Percentiles rank a stretch among this genome's conserved stretches.
Conservation (phyloP, 2,888 invertebrate genomes). For the Papilio gigon region DNA sequence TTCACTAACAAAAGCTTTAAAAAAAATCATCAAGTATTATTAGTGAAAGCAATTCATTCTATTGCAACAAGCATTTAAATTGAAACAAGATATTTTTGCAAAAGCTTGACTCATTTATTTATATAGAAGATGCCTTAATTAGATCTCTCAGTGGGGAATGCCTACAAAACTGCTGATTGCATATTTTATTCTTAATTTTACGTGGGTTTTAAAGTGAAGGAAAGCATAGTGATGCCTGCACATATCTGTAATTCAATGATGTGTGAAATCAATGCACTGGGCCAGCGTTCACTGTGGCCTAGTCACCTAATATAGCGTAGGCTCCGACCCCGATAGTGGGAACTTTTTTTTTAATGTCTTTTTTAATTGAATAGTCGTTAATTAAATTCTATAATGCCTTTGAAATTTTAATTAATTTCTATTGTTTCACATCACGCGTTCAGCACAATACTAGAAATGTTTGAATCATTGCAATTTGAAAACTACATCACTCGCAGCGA, state of each 20-base stretch:
- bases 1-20: no score
- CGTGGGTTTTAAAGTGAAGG: no score
- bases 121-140: conserved; percentile 26
- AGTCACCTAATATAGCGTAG: no score
- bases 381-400: neutral
- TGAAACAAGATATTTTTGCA: conserved; percentile 3
- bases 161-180: neutral
- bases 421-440: conserved; percentile 1
- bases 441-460: neutral
- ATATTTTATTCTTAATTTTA: neutral
- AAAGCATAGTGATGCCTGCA: no score
- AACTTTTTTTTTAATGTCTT: neutral
- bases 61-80: neutral
- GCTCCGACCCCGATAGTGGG: no score
- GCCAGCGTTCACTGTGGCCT: no score
- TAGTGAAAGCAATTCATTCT: neutral
- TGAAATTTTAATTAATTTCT: neutral
- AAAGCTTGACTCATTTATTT: conserved; percentile 26
- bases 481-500: neutral
- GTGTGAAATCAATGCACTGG: no score
- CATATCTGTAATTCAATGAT: no score
- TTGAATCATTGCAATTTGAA: neutral
- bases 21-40: no score
- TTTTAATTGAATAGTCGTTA: neutral
- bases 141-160: conserved; percentile 27